A percentile compares a stretch with the other conserved stretches of the same genome.
phyloP scores from a whole-genome alignment of 2,113 vertebrate genomes.

The Perca flavescens region DNA sequence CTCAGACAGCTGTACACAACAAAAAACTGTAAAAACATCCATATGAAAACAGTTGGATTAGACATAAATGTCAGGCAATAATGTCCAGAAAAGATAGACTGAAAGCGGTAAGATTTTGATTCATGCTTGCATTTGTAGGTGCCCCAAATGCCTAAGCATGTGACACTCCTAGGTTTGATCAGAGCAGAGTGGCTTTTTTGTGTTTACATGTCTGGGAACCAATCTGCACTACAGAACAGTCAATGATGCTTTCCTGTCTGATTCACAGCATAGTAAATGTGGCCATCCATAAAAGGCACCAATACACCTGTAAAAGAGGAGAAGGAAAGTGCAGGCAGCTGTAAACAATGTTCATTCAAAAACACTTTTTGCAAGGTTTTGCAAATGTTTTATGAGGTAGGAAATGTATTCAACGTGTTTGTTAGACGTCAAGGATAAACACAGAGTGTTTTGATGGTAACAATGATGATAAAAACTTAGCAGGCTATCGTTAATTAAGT shows the following conservation, averaged over 20 bases:
- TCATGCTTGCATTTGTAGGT: neutral
- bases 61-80: neutral
- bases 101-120: neutral
- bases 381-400: neutral
- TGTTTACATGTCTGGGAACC: constrained; percentile 15
- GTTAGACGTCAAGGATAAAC: constrained; percentile 9
- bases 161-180: constrained; percentile 1
- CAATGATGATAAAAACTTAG: neutral
- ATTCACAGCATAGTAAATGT: constrained; percentile 10
- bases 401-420: constrained; percentile 33
- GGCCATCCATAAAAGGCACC: constrained; percentile 8
- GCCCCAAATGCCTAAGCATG: neutral
- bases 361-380: neutral
- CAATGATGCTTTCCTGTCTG: constrained; percentile 10
- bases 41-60: neutral
- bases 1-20: neutral
- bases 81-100: neutral
- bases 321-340: neutral
- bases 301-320: neutral
- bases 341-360: constrained; percentile 10
- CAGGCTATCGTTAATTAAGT: constrained; percentile 1
- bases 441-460: neutral
- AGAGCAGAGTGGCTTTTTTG: neutral
- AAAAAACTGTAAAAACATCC: neutral
- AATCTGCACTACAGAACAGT: neutral